Evolutionary conservation across 2,797 vertebrate genomes (phyloP), one percentile per base, ranked within the genome.

Genomic region (Buphagus erythrorhynchus): DNA sequence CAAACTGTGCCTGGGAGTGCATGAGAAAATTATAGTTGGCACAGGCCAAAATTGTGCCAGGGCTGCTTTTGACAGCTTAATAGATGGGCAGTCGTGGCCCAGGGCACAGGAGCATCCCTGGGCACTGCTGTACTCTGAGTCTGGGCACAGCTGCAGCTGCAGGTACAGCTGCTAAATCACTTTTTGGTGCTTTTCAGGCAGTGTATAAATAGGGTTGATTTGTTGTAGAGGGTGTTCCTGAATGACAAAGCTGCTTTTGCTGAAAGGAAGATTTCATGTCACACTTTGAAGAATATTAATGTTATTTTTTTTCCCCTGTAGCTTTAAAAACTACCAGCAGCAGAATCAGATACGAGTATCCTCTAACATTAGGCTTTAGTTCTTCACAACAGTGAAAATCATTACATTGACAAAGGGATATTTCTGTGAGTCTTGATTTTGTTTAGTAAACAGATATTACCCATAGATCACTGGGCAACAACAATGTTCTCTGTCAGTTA

Each of bases 1-100:
- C 95, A 88, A 80, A 74, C 91, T 88, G 82, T 96, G 95, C 90
- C 38, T 83, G 65, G 8, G 42, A 88, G 81, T 72, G 49, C 69
- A n/a, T 43, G 66, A 80, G 69, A 62, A 86, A 88, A 93, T 68
- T 40, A 65, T 20, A 45, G 72, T 11, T 72, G 61, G 87, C 72
- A 86, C 35, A 54, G 72, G 79, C 40, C 52, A 80, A 42, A 90
- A 75, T 42, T 91, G 76, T 90, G 54, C 76, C 65, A n/a, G 73
- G 21, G 29, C 38, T 6, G 3, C 13, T 78, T 86, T 33, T 86
- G 82, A 90, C 85, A 93, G 69, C 90, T 93, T 90, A 81, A 90
- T 91, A 69, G 29, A 21, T 13, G 66, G 49, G 15, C 9, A 77
- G 69, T 19, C 2, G 0, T 54, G 38, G 31, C 49, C 51, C 31